These are phyloP conservation scores for Alcis repandata DNA, from an alignment of 2,888 invertebrate species.

Conservation along the genomic window DNA sequence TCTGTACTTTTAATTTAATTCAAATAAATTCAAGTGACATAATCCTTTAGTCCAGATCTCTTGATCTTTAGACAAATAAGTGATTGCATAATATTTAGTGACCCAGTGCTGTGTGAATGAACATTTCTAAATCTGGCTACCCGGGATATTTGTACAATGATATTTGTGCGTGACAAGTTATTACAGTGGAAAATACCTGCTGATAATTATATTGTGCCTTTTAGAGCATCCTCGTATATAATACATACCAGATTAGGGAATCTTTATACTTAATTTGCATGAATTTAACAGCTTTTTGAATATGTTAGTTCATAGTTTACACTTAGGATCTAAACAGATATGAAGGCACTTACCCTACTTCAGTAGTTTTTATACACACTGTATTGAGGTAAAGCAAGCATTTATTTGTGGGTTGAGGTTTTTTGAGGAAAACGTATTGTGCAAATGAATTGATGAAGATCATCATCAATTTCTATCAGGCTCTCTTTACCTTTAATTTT, in stretches of 20 bases:
- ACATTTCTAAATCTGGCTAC: neutral
- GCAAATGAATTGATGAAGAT: too few relatives aligned
- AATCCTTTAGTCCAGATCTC: conserved; percentile 24
- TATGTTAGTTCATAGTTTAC: neutral
- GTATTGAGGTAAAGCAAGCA: neutral
- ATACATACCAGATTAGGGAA: neutral
- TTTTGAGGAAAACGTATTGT: neutral
- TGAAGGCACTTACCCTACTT: too few relatives aligned
- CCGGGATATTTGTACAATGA: neutral
- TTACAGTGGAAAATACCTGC: neutral
- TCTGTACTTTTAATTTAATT: conserved; percentile 40
- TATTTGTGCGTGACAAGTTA: conserved; percentile 7
- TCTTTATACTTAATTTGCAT: neutral
- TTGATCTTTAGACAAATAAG: conserved; percentile 37
- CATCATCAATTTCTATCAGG: too few relatives aligned
- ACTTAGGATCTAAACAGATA: neutral
- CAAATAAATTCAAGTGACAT: conserved; percentile 36
- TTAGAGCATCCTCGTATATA: neutral
- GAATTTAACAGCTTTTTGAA: neutral
- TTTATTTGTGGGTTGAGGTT: neutral
- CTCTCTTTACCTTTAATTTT: too few relatives aligned
- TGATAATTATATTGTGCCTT: neutral
- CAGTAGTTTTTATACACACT: neutral
- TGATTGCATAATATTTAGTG: conserved; percentile 42
- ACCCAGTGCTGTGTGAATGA: conserved; percentile 32